Base-by-base conservation (phyloP, 2,113 vertebrate species). In the Alces alces region DNA sequence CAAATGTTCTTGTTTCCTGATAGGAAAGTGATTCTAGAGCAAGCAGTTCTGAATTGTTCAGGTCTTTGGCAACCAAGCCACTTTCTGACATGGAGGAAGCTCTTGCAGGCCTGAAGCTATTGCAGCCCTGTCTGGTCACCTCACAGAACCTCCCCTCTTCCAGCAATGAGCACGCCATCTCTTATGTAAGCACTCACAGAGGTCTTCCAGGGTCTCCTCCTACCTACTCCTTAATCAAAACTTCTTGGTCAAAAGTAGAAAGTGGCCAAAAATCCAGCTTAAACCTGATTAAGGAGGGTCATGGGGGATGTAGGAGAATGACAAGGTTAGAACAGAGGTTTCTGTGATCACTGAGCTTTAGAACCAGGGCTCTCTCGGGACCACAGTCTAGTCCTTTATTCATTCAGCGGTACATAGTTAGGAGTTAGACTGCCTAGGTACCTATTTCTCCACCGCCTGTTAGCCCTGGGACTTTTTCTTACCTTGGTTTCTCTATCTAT, bases 271-370 rank as follows among this genome's bases (percentile, higher is more conserved):
- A 66, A 5, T 23, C 5, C 21, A 83, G 2, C 45, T 66, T 36
- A 79, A 39, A 45, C 47, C 57, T 11, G 1, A 66, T 73, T 33
- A 55, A 66, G 28, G 25, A 84, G 9, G 4, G 7, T 57, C 12
- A 3, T 1, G 3, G 25, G 33, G 12, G 78, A 89, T 7, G 19
- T 6, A 89, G 64, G 54, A 33, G 25, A 83, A 73, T 12, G 47
- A 33, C 0, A 0, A 89, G 28, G 11, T 36, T 33, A 54, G 54
- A 78, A 39, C 1, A 13, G 33, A 45, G n/a, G 25, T 3, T 76
- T 93, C 21, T 0, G 0, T 1, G 43, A 55, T 36, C 60, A 64
- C 7, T 45, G 43, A 25, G 21, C 50, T 70, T 89, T 30, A 36
- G 21, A 28, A 57, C 13, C 54, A 64, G 43, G n/a, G 7, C 16